Percentiles rank a stretch among this genome's conserved stretches.
phyloP scores from a whole-genome alignment of 1,140 invertebrate species.

The Ips typographus region DNA sequence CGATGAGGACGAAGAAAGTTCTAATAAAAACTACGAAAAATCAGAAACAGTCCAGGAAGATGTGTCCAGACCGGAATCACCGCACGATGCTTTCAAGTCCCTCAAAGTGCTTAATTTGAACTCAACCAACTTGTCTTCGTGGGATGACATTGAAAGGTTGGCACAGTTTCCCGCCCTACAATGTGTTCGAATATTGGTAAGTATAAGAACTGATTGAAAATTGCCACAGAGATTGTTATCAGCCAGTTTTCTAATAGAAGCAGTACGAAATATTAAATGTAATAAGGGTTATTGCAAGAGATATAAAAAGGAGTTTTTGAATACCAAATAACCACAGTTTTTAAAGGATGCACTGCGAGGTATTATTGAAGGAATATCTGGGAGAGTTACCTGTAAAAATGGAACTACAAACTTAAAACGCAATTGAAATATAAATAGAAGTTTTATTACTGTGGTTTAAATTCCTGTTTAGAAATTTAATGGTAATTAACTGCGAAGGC shows the following conservation, averaged over 20 bases:
- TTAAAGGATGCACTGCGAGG: too few species aligned
- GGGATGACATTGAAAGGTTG: slow-evolving; percentile 85
- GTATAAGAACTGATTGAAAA: slow-evolving; percentile 9
- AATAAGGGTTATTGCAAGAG: too few species aligned
- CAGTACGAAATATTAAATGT: too few species aligned
- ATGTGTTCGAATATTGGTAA: slow-evolving; percentile 79
- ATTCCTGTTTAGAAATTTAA: background rate
- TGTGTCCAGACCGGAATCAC: slow-evolving; percentile 44
- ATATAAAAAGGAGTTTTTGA: too few species aligned
- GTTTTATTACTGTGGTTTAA: too few species aligned
- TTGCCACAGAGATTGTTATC: too few species aligned
- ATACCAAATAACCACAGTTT: too few species aligned
- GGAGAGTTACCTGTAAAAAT: too few species aligned
- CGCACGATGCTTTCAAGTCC: slow-evolving; percentile 61
- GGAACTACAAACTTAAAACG: too few species aligned
- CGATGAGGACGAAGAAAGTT: slow-evolving; percentile 49
- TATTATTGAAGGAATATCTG: too few species aligned
- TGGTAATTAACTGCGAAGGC: background rate
- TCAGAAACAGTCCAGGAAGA: slow-evolving; percentile 57
- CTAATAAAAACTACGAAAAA: slow-evolving; percentile 51
- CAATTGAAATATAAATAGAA: too few species aligned
- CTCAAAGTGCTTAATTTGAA: slow-evolving; percentile 82
- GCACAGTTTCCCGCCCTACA: slow-evolving; percentile 78
- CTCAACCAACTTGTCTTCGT: slow-evolving; percentile 76
- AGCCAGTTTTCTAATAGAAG: background rate